Evolutionary conservation across 2,888 invertebrate genomes (phyloP).

Genomic region (Tortrix viridana): DNA sequence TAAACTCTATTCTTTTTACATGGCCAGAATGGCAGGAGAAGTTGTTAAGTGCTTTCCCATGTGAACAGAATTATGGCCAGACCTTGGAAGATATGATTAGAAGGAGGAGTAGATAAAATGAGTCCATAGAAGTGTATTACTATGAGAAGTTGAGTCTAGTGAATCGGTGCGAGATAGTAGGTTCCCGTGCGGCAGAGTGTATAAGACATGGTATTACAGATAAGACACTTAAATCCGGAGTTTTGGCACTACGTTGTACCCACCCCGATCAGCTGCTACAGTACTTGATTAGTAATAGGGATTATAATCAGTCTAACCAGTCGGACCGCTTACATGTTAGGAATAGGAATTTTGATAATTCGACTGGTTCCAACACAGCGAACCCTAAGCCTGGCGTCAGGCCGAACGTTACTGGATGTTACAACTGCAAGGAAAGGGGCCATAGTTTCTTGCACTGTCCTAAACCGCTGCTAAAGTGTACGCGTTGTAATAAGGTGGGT

Average conservation of each 20-base stretch:
- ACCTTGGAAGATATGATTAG: constrained; percentile 24
- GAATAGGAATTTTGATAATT: constrained; percentile 5
- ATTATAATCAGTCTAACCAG: constrained; percentile 16
- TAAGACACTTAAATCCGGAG: constrained; percentile 40
- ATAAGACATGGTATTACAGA: constrained; percentile 44
- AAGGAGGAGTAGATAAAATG: constrained; percentile 28
- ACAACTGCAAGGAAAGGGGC: constrained; percentile 42
- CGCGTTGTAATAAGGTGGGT: constrained; percentile 30
- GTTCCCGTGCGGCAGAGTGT: constrained; percentile 43
- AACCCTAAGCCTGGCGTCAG: neutral
- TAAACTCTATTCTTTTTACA: constrained; percentile 15
- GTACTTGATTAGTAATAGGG: constrained; percentile 39
- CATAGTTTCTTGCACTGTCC: constrained; percentile 39
- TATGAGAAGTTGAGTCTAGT: constrained; percentile 40
- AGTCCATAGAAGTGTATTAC: constrained; percentile 41
- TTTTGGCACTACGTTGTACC: constrained; percentile 40
- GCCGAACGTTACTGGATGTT: constrained; percentile 31
- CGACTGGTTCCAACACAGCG: neutral
- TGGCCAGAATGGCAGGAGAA: constrained; percentile 21
- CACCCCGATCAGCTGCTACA: constrained; percentile 39
- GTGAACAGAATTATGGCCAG: constrained; percentile 20
- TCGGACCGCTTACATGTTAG: neutral
- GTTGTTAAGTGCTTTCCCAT: constrained; percentile 19
- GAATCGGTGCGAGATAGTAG: constrained; percentile 36
- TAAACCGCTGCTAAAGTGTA: constrained; percentile 40